phyloP scores from a whole-genome alignment of 2,888 invertebrate genomes.

The Acanthosoma haemorrhoidale region DNA sequence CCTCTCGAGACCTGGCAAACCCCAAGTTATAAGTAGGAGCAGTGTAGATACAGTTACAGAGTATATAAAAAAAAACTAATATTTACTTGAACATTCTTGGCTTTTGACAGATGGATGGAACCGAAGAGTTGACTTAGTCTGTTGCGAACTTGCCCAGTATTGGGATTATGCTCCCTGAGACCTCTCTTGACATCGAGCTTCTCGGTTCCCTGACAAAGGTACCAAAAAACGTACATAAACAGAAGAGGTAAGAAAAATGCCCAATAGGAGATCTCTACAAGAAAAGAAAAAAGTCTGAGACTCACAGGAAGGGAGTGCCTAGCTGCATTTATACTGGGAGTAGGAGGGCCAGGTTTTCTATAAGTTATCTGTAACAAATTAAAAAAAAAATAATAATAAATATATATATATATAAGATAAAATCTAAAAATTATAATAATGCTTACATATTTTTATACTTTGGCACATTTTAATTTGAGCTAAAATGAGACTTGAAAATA shows the following conservation, averaged over 20 bases:
- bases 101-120: constrained; percentile 6
- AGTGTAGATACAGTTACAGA: no score
- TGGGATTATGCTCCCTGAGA: constrained; percentile 13
- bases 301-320: constrained; percentile 36
- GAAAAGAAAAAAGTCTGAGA: constrained; percentile 7
- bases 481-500: no score
- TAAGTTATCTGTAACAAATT: constrained; percentile 31
- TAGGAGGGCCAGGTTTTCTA: constrained; percentile 37
- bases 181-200: constrained; percentile 15
- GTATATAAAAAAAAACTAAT: no score
- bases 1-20: no score
- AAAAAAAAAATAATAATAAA: not conserved
- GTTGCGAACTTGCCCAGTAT: not conserved
- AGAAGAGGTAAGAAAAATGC: constrained; percentile 15
- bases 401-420: no score
- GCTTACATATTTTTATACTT: no score
- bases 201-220: constrained; percentile 22
- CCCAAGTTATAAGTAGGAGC: not conserved
- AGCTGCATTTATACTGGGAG: constrained; percentile 32
- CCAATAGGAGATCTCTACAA: constrained; percentile 13
- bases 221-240: constrained; percentile 8
- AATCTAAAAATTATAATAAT: no score
- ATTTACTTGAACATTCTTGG: not conserved
- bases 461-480: no score
- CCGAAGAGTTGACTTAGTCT: constrained; percentile 16